phyloP scores from a whole-genome alignment of 1,140 invertebrate species.

The Lineus longissimus region DNA sequence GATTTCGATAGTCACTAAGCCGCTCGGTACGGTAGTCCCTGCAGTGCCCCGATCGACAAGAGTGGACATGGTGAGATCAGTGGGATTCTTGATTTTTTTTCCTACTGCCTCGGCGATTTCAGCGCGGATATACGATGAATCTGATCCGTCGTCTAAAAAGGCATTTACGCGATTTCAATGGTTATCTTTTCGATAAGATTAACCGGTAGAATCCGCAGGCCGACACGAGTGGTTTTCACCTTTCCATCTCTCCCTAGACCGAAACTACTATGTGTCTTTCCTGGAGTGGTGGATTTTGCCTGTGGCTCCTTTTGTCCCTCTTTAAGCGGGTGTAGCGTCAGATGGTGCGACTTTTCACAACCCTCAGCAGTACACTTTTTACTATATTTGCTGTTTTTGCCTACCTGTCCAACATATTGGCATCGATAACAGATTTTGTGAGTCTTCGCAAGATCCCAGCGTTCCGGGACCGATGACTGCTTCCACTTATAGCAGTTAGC shows the following conservation, averaged over 20 bases:
- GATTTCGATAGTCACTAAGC: neutral
- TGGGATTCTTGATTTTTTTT: neutral
- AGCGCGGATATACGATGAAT: neutral
- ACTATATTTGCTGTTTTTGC: neutral
- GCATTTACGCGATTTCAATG: neutral
- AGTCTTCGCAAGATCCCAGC: neutral
- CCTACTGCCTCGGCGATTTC: neutral
- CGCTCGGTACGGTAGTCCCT: neutral
- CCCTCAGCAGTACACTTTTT: neutral
- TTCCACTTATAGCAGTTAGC: neutral
- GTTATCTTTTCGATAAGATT: neutral
- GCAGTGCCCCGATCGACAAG: neutral
- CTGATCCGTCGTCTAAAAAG: slow-evolving; percentile 5
- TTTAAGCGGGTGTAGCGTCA: neutral
- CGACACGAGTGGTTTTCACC: neutral
- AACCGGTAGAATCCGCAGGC: neutral
- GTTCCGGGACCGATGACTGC: neutral
- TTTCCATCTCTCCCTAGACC: neutral
- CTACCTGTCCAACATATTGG: neutral
- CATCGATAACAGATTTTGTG: neutral
- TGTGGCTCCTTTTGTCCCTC: neutral
- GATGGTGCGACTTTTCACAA: neutral
- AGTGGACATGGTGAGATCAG: neutral
- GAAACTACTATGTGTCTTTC: neutral
- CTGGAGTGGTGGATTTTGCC: neutral